A percentile compares a stretch with the other conserved stretches of the same genome.
phyloP scores from a whole-genome alignment of 2,113 vertebrate genomes.

The Corythaixoides concolor region DNA sequence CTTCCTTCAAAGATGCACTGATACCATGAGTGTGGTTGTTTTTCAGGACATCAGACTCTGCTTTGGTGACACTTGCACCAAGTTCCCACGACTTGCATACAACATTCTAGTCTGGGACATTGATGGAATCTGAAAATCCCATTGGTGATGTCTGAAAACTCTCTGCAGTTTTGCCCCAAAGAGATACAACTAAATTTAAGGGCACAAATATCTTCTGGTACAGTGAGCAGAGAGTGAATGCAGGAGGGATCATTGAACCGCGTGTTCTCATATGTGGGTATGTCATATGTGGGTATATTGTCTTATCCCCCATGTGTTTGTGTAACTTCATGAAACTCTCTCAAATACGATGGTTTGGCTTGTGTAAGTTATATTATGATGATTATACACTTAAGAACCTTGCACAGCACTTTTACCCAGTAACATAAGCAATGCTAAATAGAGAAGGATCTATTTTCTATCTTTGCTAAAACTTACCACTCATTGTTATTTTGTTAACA shows the following conservation, averaged over 20 bases:
- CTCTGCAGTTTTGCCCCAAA: neutral
- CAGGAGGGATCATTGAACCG: neutral
- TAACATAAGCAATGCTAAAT: neutral
- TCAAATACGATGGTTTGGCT: neutral
- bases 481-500: neutral
- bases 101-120: neutral
- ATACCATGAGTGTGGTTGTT: neutral
- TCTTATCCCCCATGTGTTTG: neutral
- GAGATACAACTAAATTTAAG: neutral
- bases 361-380: neutral
- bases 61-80: neutral
- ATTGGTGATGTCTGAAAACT: neutral
- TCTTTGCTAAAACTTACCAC: neutral
- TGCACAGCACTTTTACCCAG: neutral
- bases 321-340: neutral
- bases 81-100: neutral
- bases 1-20: neutral
- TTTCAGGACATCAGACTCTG: neutral
- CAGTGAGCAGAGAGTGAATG: neutral
- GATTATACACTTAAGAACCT: neutral
- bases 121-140: neutral
- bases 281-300: neutral
- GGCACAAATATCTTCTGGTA: neutral
- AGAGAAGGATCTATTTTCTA: neutral
- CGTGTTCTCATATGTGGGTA: neutral